A percentile compares a stretch with the other conserved stretches of the same genome.
phyloP scores from a whole-genome alignment of 2,797 vertebrate genomes.

The Neostethus bicornis region DNA sequence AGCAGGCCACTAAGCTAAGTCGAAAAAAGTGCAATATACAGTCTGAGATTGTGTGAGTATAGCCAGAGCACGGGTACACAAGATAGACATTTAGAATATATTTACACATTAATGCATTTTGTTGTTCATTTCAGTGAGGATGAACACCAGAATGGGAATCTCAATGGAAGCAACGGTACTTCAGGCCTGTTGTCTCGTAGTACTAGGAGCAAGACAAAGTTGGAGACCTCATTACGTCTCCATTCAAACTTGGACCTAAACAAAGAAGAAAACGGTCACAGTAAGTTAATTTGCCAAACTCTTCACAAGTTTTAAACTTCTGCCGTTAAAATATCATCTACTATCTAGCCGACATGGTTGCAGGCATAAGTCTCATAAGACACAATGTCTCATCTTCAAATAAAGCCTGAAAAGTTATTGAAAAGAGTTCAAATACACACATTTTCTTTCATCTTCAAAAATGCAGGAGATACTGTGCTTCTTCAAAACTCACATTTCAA shows the following conservation, averaged over 20 bases:
- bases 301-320: background rate
- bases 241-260: constrained; percentile 73
- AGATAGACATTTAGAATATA: background rate
- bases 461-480: too few relatives aligned
- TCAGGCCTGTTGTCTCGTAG: constrained; percentile 73
- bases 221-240: constrained; percentile 74
- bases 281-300: background rate
- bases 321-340: background rate
- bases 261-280: constrained; percentile 78
- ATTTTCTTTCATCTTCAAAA: too few relatives aligned
- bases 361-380: background rate
- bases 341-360: background rate
- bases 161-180: constrained; percentile 77
- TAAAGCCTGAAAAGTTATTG: background rate
- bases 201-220: constrained; percentile 69
- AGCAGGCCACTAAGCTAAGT: constrained; percentile 88
- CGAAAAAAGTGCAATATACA: constrained; percentile 90
- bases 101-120: background rate
- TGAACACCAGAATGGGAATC: constrained; percentile 86
- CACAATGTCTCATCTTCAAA: background rate
- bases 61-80: background rate
- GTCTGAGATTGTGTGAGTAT: constrained; percentile 84
- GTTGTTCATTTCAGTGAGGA: constrained; percentile 82
- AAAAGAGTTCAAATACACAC: constrained; percentile 11
- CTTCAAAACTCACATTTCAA: background rate